Base-by-base conservation (phyloP, 2,888 invertebrate species). In the Drosophila hamatofila region DNA sequence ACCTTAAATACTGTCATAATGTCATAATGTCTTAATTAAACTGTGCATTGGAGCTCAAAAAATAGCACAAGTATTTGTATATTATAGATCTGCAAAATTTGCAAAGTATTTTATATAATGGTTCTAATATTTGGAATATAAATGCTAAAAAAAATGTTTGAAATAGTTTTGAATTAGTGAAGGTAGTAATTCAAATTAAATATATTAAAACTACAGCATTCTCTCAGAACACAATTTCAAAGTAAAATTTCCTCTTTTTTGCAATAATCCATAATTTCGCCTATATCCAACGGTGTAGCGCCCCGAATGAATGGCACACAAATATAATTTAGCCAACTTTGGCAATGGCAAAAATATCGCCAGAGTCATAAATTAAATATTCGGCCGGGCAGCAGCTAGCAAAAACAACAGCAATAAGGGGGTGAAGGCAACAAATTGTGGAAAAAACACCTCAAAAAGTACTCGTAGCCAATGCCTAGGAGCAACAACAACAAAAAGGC, bases 341-440 rank as follows among this genome's bases (percentile, higher is more conserved):
- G 25, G 41, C 70, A 12, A 64, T 61, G 54, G 51, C 67, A 35
- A 63, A 86, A 90, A 86, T 91, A 91, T 91, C 91, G 90, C 66
- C 86, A 90, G 83, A 90, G 90, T 81, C 90, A 91, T 91, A 91
- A 91, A 91, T 91, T 91, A 91, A 90, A 88, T 87, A 90, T 90
- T 91, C 90, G 83, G 79, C 68, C 65, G 63, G 70, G 69, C 68
- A 70, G 44, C 37, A 59, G 54, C 35, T 18, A 55, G 2, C 48
- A 48, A 30, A 58, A 58, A 42, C 21, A 33, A 52, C 54, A 54
- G 33, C 25, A 42, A 79, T 61, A 70, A 73, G 79, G 64, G 57
- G 63, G 75, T 73, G 78, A 79, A 73, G 78, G 80, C 73, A 80
- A 79, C 70, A 83, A 82, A 78, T 78, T 75, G 75, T 78, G 76